Evolutionary conservation across 2,113 vertebrate species (phyloP), one percentile per base, ranked within the genome.

Genomic region (Australoheros scitulus): DNA sequence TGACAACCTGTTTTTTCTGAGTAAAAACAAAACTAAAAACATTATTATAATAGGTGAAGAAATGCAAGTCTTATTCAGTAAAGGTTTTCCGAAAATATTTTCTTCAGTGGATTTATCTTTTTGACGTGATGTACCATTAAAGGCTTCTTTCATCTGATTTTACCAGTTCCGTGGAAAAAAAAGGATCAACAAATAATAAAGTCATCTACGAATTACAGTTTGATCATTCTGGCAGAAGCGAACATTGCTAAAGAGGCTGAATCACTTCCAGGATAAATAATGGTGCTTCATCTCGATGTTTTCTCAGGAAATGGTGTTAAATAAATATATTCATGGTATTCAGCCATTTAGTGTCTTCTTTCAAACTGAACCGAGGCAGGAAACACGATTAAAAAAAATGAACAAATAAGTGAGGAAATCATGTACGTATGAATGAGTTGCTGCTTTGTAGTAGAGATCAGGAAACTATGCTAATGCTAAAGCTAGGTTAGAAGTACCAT

Each of bases 221-320:
- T 50, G 41, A 43, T 6, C 43, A 29, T 70, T 24, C 15, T 17
- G 26, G 43, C 43, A 70, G 43, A 70, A 7, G 43, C 65, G 11
- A 70, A 29, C 0, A 0, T 70, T 70, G 18, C 24, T 70, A 0
- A 50, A 20, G 3, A 50, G 47, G 50, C 11, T 29, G 6, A 50
- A 29, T 70, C 43, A 29, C 24, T 70, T 70, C 24, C 43, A 50
- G 65, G 65, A 70, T 70, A 29, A 70, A 50, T 70, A 29, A 50
- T 50, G 2, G 29, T 3, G 1, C 43, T 50, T 50, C 15, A 70
- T 70, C 11, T 70, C 3, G 15, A 50, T 50, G 43, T 70, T 13
- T 50, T 50, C 65, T 43, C 18, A 17, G 15, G 65, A 70, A 70
- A 70, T 4, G 18, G 43, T 20, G 64, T 50, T 17, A 50, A 70